Evolutionary conservation across 1,140 invertebrate genomes (phyloP).

Genomic region (Proctacanthus coquilletti): DNA sequence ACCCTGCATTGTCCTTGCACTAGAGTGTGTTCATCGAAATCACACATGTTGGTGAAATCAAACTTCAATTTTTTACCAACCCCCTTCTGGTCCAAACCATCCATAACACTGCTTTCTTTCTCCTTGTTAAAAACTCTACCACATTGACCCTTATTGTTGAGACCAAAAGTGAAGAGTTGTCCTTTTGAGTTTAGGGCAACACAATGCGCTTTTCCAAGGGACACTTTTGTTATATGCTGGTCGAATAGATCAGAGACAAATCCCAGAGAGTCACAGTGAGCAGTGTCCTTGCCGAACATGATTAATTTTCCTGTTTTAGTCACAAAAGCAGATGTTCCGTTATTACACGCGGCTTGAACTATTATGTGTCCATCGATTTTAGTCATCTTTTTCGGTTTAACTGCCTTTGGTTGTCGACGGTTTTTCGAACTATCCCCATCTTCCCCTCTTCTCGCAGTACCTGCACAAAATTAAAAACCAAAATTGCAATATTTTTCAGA

Average conservation of each 20-base stretch:
- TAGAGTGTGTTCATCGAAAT: slow-evolving; percentile 26
- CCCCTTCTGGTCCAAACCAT: no score
- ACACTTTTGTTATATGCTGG: slow-evolving; percentile 63
- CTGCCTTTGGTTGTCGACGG: slow-evolving; percentile 72
- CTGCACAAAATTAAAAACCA: slow-evolving; percentile 46
- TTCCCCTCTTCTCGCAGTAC: slow-evolving; percentile 80
- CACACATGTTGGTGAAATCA: slow-evolving; percentile 24
- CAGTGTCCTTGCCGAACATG: slow-evolving; percentile 91
- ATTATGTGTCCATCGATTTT: slow-evolving; percentile 78
- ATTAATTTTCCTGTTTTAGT: slow-evolving; percentile 75
- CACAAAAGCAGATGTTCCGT: slow-evolving; percentile 84
- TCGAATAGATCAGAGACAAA: slow-evolving; percentile 59
- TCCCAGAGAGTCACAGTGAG: slow-evolving; percentile 63
- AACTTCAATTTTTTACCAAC: slow-evolving; percentile 12
- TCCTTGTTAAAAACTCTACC: slow-evolving; percentile 67
- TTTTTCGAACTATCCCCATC: slow-evolving; percentile 80
- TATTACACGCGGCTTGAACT: slow-evolving; percentile 76
- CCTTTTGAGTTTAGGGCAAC: slow-evolving; percentile 78
- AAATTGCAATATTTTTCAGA: slow-evolving; percentile 1
- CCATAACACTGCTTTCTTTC: slow-evolving; percentile 33
- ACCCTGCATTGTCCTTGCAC: slow-evolving; percentile 28
- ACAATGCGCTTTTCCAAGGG: slow-evolving; percentile 90
- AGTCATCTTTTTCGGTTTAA: slow-evolving; percentile 83
- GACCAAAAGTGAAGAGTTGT: slow-evolving; percentile 86
- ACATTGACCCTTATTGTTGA: slow-evolving; percentile 97